Base-by-base conservation (phyloP, 2,797 vertebrate genomes). In the Sciurus vulgaris region DNA sequence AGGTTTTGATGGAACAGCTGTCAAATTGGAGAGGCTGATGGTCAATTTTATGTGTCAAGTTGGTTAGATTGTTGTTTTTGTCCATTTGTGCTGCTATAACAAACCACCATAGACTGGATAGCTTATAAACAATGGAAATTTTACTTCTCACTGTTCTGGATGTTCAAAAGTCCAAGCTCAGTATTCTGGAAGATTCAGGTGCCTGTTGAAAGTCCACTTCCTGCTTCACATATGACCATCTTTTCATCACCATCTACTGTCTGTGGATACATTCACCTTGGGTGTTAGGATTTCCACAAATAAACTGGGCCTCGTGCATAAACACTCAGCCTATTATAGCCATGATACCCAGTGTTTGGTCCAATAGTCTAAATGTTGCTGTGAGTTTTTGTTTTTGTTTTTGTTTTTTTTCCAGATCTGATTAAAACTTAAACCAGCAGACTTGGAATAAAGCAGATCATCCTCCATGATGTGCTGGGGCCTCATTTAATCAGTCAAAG, bases 401-500 rank as follows among this genome's bases (percentile, higher is more conserved):
- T 47, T 47, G 14, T 59, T 44, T 69, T 73, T 87, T 73, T 87
- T 86, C 33, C 20, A 59, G 49, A 33, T 44, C 13, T 20, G 59
- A 91, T 79, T 61, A 87, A 78, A 63, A 73, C 59, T 82, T 90
- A 78, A 83, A 82, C 49, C 14, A 61, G n/a, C 35, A 51, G 41
- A 54, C 13, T 54, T 59, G 17, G 73, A 67, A 6, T 76, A 73
- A 76, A 86, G 44, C 28, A 72, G 24, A 86, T 61, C n/a, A 49
- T 7, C 2, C 7, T n/a, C 24, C 30, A 59, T 78, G 78, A 90
- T 41, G n/a, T 59, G 41, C 4, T 59, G 33, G 54, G 35, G 13
- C 15, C n/a, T 47, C 22, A 33, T 70, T 77, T 81, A 82, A 61
- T 79, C 15, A 49, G 24, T 17, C 87, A 83, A 95, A 61, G 7